Percentiles rank a stretch among this genome's conserved stretches.
phyloP scores from a whole-genome alignment of 1,140 invertebrate genomes.

The Aricia agestis region DNA sequence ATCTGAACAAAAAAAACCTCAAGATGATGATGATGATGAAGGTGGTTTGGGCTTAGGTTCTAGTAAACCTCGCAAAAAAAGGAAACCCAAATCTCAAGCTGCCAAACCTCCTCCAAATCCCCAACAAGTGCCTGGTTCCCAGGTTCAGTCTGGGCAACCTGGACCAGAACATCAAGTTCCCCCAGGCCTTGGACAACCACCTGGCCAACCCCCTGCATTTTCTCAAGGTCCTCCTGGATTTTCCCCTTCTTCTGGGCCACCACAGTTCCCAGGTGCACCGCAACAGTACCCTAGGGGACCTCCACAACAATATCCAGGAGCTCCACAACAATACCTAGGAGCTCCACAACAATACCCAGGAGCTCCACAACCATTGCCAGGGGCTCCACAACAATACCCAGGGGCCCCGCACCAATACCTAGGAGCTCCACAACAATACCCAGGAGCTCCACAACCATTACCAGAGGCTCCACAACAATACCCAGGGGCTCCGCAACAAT shows the following conservation, averaged over 20 bases:
- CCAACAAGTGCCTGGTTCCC: neutral
- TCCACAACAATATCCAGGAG: neutral
- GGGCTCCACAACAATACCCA: neutral
- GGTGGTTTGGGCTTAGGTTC: slow-evolving; percentile 34
- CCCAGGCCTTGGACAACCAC: too few relatives aligned
- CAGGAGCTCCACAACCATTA: neutral
- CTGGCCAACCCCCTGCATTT: too few relatives aligned
- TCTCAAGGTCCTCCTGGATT: neutral
- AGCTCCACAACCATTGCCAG: neutral
- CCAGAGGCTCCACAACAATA: neutral
- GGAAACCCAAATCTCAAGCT: slow-evolving; percentile 19
- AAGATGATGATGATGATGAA: slow-evolving; percentile 32
- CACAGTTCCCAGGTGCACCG: neutral
- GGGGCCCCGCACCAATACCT: neutral
- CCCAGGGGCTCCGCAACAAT: neutral
- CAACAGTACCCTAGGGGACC: neutral
- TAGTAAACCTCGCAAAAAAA: slow-evolving; percentile 42
- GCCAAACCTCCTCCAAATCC: neutral
- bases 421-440: neutral
- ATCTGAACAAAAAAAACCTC: neutral
- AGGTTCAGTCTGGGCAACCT: neutral
- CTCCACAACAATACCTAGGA: neutral
- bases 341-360: neutral
- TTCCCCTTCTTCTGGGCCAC: neutral
- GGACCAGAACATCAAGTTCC: neutral